Base-by-base conservation (phyloP, 2,888 invertebrate species). In the Nudaria mundana region DNA sequence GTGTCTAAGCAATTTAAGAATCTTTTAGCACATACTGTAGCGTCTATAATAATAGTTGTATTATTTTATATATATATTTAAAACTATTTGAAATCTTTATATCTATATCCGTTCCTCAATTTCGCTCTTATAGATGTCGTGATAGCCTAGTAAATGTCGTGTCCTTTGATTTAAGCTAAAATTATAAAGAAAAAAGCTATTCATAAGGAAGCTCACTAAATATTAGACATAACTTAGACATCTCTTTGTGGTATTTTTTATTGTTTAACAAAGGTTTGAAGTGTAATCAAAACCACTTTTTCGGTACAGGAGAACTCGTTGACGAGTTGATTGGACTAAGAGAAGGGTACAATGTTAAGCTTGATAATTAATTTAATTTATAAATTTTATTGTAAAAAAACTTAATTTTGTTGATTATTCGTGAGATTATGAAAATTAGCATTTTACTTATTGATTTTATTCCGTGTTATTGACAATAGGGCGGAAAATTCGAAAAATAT, bases 81-180 rank as follows among this genome's bases (percentile, higher is more conserved):
- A n/a, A 66, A 68, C 66, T 68, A 67, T 72, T 71, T 78, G 75
- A 79, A 76, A 55, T 81, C 83, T 84, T 76, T 70, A 18, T n/a
- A 64, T 81, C 84, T 85, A 81, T 85, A 80, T 87, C 87, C 86
- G 81, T 87, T 85, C 84, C 83, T 87, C 83, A 64, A 84, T 86
- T 88, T 88, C 86, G 64, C 76, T 83, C 86, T 87, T 84, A 81
- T 87, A 84, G 78, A 71, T 87, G 86, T 87, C 84, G 87, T 87
- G 79, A 78, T 87, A 88, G 88, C 68, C 68, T 88, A 87, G 84
- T 85, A 52, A 74, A 65, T 84, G 87, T 87, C 79, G 86, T 88
- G 85, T 85, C 82, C 83, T 71, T 76, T 71, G 54, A 54, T 60
- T 66, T 68, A 64, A 58, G 58, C 63, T 52, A 66, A 48, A 54